Conservation (phyloP, 2,797 vertebrate genomes). For the Sphaeramia orbicularis region DNA sequence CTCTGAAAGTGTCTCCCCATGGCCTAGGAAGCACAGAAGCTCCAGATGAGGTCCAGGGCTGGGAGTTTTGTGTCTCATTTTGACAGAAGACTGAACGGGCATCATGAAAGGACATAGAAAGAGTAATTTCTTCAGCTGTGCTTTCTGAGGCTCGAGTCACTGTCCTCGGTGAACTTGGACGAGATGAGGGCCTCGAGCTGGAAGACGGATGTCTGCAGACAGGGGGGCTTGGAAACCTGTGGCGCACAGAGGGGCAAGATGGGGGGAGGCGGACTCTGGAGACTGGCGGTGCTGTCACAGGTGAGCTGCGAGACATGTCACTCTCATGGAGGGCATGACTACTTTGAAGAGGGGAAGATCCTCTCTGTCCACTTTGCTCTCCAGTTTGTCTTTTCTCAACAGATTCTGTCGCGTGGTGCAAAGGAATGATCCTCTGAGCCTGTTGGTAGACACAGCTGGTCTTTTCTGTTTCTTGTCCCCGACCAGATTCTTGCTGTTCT, state of each 20-base stretch:
- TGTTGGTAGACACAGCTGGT: slow-evolving; percentile 75
- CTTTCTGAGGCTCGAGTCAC: slow-evolving; percentile 59
- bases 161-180: slow-evolving; percentile 65
- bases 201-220: slow-evolving; percentile 46
- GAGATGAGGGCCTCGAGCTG: slow-evolving; percentile 45
- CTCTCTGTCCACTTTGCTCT: slow-evolving; percentile 14
- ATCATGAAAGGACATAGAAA: slow-evolving; percentile 79
- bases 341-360: slow-evolving; percentile 17
- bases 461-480: slow-evolving; percentile 55
- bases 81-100: slow-evolving; percentile 88
- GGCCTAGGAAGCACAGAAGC: slow-evolving; percentile 71
- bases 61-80: slow-evolving; percentile 76
- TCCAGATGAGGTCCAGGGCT: slow-evolving; percentile 67
- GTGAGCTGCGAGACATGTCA: slow-evolving; percentile 44
- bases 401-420: slow-evolving; percentile 76
- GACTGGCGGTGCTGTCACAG: slow-evolving; percentile 77
- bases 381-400: slow-evolving; percentile 29
- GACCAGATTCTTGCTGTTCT: slow-evolving; percentile 55
- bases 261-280: slow-evolving; percentile 81
- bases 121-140: slow-evolving; percentile 64
- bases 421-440: slow-evolving; percentile 83
- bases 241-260: slow-evolving; percentile 69
- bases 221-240: slow-evolving; percentile 69
- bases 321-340: slow-evolving; percentile 54
- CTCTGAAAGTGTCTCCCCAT: slow-evolving; percentile 69